Evolutionary conservation across 2,113 vertebrate species (phyloP).

Genomic region (Prionailurus viverrinus): DNA sequence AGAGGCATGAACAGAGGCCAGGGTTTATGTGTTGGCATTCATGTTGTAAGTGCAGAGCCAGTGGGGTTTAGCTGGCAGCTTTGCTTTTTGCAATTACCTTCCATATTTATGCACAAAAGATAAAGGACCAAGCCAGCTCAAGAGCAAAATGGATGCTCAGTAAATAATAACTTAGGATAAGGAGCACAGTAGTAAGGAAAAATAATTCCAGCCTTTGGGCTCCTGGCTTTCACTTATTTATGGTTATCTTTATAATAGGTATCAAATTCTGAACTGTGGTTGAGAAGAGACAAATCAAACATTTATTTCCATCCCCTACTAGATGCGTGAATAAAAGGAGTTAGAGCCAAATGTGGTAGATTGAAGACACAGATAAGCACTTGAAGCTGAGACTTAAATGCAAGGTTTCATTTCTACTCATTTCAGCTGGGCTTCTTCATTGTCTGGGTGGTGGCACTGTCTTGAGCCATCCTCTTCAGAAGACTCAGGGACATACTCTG

Average conservation of each 20-base stretch:
- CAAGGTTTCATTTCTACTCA: background rate
- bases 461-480: background rate
- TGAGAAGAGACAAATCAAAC: slow-evolving; percentile 40
- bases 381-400: background rate
- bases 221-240: slow-evolving; percentile 46
- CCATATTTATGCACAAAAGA: background rate
- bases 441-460: background rate
- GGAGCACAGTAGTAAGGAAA: background rate
- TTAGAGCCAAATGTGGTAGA: background rate
- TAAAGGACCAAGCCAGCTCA: background rate
- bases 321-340: background rate
- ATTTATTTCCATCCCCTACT: slow-evolving; percentile 23
- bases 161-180: slow-evolving; percentile 11
- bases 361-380: background rate
- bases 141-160: background rate
- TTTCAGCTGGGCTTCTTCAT: background rate
- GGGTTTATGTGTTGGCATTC: background rate
- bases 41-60: background rate
- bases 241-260: background rate
- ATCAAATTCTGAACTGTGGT: slow-evolving; percentile 5
- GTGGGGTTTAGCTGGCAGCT: background rate
- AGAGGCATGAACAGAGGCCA: background rate
- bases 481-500: background rate
- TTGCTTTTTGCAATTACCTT: background rate
- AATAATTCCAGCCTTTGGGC: background rate